Evolutionary conservation across 2,113 vertebrate species (phyloP).

Genomic region (Phrynocephalus versicolor): DNA sequence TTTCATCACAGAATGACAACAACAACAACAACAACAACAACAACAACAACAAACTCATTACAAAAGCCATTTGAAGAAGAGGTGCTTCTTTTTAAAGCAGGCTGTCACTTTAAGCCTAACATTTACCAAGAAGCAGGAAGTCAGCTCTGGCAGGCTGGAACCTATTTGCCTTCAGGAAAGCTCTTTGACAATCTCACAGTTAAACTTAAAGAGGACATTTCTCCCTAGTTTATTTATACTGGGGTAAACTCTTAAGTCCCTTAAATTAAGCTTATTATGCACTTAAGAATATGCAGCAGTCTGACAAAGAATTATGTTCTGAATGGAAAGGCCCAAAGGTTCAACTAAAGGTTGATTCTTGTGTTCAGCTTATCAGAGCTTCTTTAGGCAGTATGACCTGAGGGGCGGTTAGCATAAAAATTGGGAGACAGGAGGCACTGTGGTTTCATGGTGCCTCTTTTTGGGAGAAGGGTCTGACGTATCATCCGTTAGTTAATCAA

Average conservation of each 20-base stretch:
- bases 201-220: conserved; percentile 45
- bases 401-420: conserved; percentile 59
- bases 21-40: too few relatives aligned
- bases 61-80: conserved; percentile 18
- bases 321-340: conserved; percentile 31
- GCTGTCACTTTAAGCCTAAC: conserved; percentile 41
- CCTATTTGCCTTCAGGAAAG: conserved; percentile 39
- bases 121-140: conserved; percentile 44
- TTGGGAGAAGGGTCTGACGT: conserved; percentile 59
- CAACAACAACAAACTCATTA: background rate
- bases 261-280: conserved; percentile 14
- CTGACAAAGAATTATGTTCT: conserved; percentile 55
- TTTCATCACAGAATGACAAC: background rate
- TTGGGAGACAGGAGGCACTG: conserved; percentile 53
- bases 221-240: conserved; percentile 44
- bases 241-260: conserved; percentile 35
- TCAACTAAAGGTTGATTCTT: conserved; percentile 54
- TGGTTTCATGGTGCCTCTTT: conserved; percentile 64
- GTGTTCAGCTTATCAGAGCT: conserved; percentile 56
- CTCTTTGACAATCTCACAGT: conserved; percentile 45
- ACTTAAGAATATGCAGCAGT: conserved; percentile 47
- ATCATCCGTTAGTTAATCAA: conserved; percentile 69
- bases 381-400: conserved; percentile 55
- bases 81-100: conserved; percentile 48
- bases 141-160: conserved; percentile 26